phyloP scores from a whole-genome alignment of 2,113 vertebrate genomes.

The Phainopepla nitens region DNA sequence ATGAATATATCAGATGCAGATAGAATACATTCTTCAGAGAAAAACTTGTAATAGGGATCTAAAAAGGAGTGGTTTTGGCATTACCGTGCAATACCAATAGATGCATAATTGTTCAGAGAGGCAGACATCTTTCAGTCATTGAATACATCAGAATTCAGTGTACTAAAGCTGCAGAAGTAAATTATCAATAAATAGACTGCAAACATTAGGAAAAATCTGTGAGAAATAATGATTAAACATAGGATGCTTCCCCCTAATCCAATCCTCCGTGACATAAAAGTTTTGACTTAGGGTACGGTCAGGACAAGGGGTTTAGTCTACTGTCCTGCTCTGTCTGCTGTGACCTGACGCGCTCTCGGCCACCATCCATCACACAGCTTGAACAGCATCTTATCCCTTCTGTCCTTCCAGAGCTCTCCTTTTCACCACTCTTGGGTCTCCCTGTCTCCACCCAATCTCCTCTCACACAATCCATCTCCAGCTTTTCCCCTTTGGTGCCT shows the following conservation, averaged over 20 bases:
- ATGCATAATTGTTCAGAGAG: neutral
- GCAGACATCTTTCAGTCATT: neutral
- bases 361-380: neutral
- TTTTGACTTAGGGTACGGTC: neutral
- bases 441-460: neutral
- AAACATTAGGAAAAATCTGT: neutral
- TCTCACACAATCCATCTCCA: neutral
- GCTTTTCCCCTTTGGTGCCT: neutral
- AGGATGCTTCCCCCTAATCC: neutral
- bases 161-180: neutral
- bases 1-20: neutral
- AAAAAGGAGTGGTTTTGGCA: neutral
- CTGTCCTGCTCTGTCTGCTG: accelerated
- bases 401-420: neutral
- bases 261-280: neutral
- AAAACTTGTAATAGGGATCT: neutral
- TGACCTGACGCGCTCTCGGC: neutral
- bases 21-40: neutral
- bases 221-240: neutral
- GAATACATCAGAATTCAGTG: neutral
- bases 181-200: neutral
- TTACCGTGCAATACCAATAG: neutral
- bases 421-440: neutral
- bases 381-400: neutral
- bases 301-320: neutral